Evolutionary conservation across 2,888 invertebrate species (phyloP), one percentile per base, ranked within the genome.

Genomic region (Phaedon cochleariae): DNA sequence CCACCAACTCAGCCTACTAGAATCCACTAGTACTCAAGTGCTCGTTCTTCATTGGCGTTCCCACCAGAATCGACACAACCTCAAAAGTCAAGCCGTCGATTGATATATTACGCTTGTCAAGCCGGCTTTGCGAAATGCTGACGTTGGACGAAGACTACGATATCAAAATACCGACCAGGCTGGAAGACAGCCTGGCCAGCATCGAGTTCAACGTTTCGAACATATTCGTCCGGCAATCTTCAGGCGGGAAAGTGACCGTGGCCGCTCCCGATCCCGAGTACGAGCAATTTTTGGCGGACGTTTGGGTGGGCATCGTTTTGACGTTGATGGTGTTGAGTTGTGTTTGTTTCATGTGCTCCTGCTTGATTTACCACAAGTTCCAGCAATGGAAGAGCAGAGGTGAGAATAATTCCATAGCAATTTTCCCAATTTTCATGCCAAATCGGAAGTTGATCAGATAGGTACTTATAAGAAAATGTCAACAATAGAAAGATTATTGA

Each of bases 311-410:
- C 6, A 85, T 88, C 46, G 87, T 88, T 17, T 79, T 89, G 15
- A 87, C 88, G 29, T 80, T 89, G 46, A 85, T 89, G 79, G 87
- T 88, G 62, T 82, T 88, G 20, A 87, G 87, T 74, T 87, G 88
- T 78, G 85, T 89, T 61, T 88, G 88, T 78, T 88, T 88, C 76
- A 87, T 89, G 79, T 89, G 88, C 76, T 86, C 87, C 59, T 89
- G 89, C 78, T 84, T 89, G 67, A 78, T 89, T 26, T 89, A 88
- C 76, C 88, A 89, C 82, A 88, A 88, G 76, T 87, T 89, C 77
- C 88, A 88, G 76, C 86, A 89, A 71, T 89, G 89, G 89, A 89
- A 89, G 79, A 84, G 85, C 73, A 84, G 85, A 80, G 86, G 89
- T 55, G 9, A 55, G 55, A 7, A 21, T 52, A 2, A 7, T 34